Percentiles rank a stretch among this genome's conserved stretches.
Conservation (phyloP, 2,113 vertebrate genomes). For the Benitochromis conjunctus region DNA sequence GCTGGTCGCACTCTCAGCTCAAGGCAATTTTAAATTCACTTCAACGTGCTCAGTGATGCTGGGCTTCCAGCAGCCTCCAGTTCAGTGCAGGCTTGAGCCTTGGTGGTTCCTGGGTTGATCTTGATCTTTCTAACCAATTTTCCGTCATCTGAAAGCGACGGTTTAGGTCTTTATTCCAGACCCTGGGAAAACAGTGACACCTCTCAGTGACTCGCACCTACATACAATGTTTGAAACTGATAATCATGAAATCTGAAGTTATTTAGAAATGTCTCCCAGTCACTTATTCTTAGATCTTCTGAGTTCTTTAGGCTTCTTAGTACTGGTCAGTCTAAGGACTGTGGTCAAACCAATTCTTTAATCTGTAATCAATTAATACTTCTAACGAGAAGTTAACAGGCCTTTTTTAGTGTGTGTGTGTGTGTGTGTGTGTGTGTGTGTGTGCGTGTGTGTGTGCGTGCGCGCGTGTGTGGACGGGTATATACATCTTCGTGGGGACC, state of each 20-base stretch:
- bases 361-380: accelerated
- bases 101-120: not conserved
- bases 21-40: accelerated
- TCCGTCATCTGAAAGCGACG: not conserved
- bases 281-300: accelerated
- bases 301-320: not conserved
- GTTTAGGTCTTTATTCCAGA: not conserved
- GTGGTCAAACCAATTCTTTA: not conserved
- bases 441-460: not conserved
- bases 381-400: not conserved
- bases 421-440: not conserved
- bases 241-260: not conserved
- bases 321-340: not conserved
- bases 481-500: too few species aligned
- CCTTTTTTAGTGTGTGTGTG: not conserved
- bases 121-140: not conserved
- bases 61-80: not conserved
- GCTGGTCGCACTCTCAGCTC: not conserved
- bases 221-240: accelerated
- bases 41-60: not conserved
- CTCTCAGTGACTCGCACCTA: not conserved
- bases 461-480: too few species aligned
- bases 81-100: not conserved
- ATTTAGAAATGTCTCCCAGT: not conserved
- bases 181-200: not conserved